These are phyloP conservation scores for Dolichopus griseipennis DNA, from an alignment of 2,888 invertebrate genomes.

Conservation along the genomic window DNA sequence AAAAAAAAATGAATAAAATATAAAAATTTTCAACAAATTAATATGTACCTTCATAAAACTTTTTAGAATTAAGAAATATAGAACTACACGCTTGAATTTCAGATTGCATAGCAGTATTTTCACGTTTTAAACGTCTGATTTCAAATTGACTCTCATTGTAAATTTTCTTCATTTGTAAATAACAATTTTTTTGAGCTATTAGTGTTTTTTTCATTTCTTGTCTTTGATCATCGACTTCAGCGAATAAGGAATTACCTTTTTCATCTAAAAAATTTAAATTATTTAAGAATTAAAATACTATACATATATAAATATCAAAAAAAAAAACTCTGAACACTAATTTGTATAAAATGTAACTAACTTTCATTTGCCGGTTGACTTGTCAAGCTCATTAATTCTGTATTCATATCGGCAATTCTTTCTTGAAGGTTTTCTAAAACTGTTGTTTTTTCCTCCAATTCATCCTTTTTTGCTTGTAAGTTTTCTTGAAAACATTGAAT, in stretches of 20 bases:
- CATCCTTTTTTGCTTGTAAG: conserved; percentile 35
- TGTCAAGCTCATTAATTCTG: conserved; percentile 33
- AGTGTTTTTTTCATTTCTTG: conserved; percentile 54
- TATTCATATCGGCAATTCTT: conserved; percentile 36
- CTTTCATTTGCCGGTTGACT: conserved; percentile 32
- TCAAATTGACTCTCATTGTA: conserved; percentile 38
- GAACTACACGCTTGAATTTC: conserved; percentile 38
- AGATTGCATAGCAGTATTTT: conserved; percentile 39
- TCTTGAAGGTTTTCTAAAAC: conserved; percentile 39
- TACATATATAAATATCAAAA: background rate
- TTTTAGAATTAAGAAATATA: conserved; percentile 40
- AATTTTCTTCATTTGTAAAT: conserved; percentile 44
- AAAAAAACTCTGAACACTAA: no score
- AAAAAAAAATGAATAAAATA: background rate
- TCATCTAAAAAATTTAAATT: conserved; percentile 41
- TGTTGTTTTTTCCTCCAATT: conserved; percentile 37
- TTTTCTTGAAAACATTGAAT: conserved; percentile 38
- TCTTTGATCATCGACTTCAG: conserved; percentile 57
- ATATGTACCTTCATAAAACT: conserved; percentile 37
- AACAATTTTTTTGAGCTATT: conserved; percentile 52
- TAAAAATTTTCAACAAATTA: no score
- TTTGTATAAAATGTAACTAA: conserved; percentile 21
- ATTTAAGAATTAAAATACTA: background rate
- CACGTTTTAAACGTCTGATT: conserved; percentile 38
- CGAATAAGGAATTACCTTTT: conserved; percentile 56